A percentile compares a stretch with the other conserved stretches of the same genome.
These are phyloP conservation scores for Ptychobarbus kaznakovi DNA, from an alignment of 2,797 vertebrate genomes.

Conservation along the genomic window DNA sequence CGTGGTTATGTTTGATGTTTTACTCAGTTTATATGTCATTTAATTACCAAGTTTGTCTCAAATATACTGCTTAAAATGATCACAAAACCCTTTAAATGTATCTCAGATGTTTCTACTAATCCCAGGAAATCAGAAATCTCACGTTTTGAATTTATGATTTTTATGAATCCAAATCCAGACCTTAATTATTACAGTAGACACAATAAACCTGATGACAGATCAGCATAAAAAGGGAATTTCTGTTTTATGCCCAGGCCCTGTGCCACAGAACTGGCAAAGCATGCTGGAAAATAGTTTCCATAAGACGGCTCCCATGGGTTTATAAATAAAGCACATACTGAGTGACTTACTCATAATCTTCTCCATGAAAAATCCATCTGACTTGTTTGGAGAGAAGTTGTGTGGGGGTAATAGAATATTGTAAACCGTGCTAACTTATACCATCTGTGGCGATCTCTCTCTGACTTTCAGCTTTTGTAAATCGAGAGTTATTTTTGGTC, in stretches of 20 bases:
- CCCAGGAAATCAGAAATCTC: not conserved
- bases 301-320: constrained; percentile 60
- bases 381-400: constrained; percentile 61
- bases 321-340: constrained; percentile 64
- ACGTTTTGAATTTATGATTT: not conserved
- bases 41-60: not conserved
- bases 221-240: constrained; percentile 52
- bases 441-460: constrained; percentile 57
- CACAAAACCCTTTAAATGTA: not conserved
- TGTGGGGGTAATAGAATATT: constrained; percentile 56
- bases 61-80: not conserved
- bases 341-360: constrained; percentile 61
- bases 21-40: not conserved
- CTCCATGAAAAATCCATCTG: constrained; percentile 61
- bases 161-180: not conserved
- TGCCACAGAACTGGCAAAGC: constrained; percentile 57
- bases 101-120: not conserved
- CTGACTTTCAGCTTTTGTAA: constrained; percentile 53
- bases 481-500: constrained; percentile 59
- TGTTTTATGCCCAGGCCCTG: constrained; percentile 38
- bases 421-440: constrained; percentile 59
- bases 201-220: constrained; percentile 52
- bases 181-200: constrained; percentile 42
- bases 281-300: constrained; percentile 61
- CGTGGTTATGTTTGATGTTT: not conserved